These are phyloP conservation scores for Buteo buteo DNA, from an alignment of 2,113 vertebrate genomes.

Conservation along the genomic window DNA sequence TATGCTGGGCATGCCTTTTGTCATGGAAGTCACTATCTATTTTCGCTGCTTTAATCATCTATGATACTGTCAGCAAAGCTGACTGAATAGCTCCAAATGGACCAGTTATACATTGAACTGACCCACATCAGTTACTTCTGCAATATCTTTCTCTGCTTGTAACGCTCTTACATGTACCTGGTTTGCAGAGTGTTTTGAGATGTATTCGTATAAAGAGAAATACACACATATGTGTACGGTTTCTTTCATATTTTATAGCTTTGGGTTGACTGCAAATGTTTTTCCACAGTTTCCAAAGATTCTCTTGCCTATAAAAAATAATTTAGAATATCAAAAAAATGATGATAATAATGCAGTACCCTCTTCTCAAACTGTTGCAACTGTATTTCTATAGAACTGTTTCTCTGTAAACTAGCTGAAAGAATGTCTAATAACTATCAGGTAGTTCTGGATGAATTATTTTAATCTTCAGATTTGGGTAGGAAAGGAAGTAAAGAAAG, in stretches of 20 bases:
- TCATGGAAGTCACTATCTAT: background rate
- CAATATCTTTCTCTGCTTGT: background rate
- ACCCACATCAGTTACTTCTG: background rate
- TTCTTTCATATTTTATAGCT: background rate
- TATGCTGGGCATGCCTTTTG: background rate
- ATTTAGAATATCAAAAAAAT: background rate
- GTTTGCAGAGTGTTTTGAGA: background rate
- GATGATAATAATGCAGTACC: background rate
- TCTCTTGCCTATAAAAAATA: background rate
- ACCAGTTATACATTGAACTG: background rate
- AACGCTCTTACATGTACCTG: background rate
- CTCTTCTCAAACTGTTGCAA: background rate
- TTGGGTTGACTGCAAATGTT: background rate
- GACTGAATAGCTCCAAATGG: background rate
- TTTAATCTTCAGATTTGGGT: background rate
- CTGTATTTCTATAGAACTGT: background rate
- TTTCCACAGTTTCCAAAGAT: background rate
- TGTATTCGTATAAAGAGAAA: background rate
- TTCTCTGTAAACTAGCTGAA: background rate
- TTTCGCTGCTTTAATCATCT: background rate
- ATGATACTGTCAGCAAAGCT: background rate
- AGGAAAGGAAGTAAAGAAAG: background rate
- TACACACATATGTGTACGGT: accelerated
- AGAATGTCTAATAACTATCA: background rate
- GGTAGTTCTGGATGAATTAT: background rate